Percentiles rank a stretch among this genome's conserved stretches.
Conservation (phyloP, 2,797 vertebrate species). For the Buceros bicornis region DNA sequence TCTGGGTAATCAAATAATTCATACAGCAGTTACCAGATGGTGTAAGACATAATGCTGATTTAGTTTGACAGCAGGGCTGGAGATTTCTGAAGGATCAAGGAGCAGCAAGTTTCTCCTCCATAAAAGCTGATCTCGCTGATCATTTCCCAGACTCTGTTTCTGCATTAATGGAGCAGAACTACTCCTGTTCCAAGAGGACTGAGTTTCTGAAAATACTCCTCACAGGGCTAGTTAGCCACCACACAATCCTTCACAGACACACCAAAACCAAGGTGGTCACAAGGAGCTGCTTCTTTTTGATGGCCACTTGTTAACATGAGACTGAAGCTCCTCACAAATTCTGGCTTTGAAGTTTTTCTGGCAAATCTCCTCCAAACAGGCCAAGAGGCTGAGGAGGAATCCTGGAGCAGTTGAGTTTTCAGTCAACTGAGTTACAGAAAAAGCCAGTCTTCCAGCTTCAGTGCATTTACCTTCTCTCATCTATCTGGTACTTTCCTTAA, state of each 20-base stretch:
- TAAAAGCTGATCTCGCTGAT: not conserved
- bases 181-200: not conserved
- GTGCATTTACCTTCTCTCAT: not conserved
- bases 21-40: not conserved
- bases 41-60: not conserved
- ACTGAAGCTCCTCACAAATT: not conserved
- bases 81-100: not conserved
- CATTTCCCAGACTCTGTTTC: not conserved
- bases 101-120: not conserved
- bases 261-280: not conserved
- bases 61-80: not conserved
- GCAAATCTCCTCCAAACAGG: not conserved
- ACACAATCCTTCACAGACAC: not conserved
- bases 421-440: not conserved
- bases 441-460: not conserved
- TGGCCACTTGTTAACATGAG: not conserved
- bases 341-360: not conserved
- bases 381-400: not conserved
- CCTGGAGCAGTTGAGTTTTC: not conserved
- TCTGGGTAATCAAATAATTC: not conserved
- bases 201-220: not conserved
- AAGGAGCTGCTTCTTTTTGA: not conserved
- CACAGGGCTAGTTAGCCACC: not conserved
- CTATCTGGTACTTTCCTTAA: not conserved
- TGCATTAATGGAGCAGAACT: constrained; percentile 2